Base-by-base conservation (phyloP, 2,888 invertebrate species). In the Mimas tiliae region DNA sequence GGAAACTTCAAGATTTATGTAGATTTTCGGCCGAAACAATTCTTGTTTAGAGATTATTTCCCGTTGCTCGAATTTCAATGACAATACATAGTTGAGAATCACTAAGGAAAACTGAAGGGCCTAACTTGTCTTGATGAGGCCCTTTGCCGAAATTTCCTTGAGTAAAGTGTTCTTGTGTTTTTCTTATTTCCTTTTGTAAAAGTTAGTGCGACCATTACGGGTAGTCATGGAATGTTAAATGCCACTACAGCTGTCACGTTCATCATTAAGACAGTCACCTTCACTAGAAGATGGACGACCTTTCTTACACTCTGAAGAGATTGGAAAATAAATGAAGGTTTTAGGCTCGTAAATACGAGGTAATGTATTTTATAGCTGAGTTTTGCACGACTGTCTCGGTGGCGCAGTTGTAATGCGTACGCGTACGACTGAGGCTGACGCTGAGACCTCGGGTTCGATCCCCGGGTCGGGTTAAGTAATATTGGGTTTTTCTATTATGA, bases 81-180 rank as follows among this genome's bases (percentile, higher is more conserved):
- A 80, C 76, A 80, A 81, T 74, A 72, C 69, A 74, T 75, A 76
- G 78, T 79, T 80, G 65, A 68, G 68, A 65, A 72, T 16, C 47
- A 47, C 33, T 65, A 27, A n/a, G 47, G 48, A 19, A 64, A 47
- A 53, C 53, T 33, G 47, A 19, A 58, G 47, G 38, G 34, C 55
- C 48, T 55, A 38, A 65, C 34, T 58, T 65, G 63, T 63, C 33
- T 19, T 66, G 52, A 66, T 62, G 45, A 53, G 52, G 16, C 42
- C 51, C 45, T 65, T 27, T 50, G 8, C 33, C 33, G 52, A 65
- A 65, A 21, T 47, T 53, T 64, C 64, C 53, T 65, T n/a, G 27
- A 9, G 50, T 7, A 16, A 16, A 53, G 48, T 42, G 58, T 42
- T 53, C 16, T 64, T 47, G 27, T n/a, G 19, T 16, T 47, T 51